Percentiles rank a stretch among this genome's conserved stretches.
Conservation (phyloP, 2,888 invertebrate species). For the Watsonalla binaria region DNA sequence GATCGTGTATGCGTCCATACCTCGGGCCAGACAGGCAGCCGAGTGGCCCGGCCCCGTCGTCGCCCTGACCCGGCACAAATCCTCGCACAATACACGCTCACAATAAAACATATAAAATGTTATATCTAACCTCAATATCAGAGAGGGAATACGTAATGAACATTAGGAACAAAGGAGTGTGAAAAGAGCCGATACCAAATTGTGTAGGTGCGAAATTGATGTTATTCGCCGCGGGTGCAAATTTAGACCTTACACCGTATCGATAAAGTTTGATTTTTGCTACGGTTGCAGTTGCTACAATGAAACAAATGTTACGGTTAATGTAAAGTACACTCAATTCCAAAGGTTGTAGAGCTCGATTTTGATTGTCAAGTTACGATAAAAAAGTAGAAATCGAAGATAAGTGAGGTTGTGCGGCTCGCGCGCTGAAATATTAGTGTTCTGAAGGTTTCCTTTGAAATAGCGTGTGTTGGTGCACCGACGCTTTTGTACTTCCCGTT, state of each 20-base stretch:
- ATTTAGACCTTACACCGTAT: constrained; percentile 23
- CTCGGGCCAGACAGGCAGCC: constrained; percentile 6
- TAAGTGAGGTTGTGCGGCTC: constrained; percentile 57
- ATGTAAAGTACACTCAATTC: constrained; percentile 27
- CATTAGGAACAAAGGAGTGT: constrained; percentile 70
- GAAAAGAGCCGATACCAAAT: constrained; percentile 66
- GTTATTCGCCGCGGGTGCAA: constrained; percentile 18
- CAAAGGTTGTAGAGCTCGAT: constrained; percentile 18
- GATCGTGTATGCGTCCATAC: too few species aligned
- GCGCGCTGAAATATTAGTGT: constrained; percentile 64
- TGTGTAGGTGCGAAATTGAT: constrained; percentile 63
- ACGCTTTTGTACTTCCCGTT: constrained; percentile 37
- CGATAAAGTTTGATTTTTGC: constrained; percentile 30
- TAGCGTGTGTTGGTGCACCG: constrained; percentile 42
- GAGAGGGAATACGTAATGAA: constrained; percentile 72
- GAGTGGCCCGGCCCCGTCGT: constrained; percentile 23
- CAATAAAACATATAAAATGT: constrained; percentile 67
- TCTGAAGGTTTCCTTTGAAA: constrained; percentile 57
- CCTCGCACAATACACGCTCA: constrained; percentile 47
- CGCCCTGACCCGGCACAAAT: constrained; percentile 42
- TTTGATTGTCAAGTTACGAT: constrained; percentile 12
- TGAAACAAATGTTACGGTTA: constrained; percentile 25
- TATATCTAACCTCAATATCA: constrained; percentile 64
- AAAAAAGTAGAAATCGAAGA: constrained; percentile 54
- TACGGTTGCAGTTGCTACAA: constrained; percentile 23